Base-by-base conservation (phyloP, 2,797 vertebrate species). In the Rhinichthys osculus region DNA sequence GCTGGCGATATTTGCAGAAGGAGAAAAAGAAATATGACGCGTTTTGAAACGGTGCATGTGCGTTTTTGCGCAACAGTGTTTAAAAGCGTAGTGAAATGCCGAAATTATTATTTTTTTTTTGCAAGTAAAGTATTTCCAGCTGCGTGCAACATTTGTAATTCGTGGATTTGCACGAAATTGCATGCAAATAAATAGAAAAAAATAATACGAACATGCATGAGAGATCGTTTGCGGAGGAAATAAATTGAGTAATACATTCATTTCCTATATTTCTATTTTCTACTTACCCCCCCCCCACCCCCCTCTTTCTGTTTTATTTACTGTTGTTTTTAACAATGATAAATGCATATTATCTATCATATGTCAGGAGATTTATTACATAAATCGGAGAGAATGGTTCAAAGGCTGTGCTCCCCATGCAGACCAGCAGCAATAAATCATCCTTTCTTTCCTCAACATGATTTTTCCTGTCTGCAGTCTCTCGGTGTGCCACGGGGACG, bases 1-100 rank as follows among this genome's bases (percentile, higher is more conserved):
- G 54, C 83, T n/a, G 19, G 62, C 30, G 66, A 85, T 71, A 71
- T 83, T 82, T 82, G 35, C 69, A 64, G 21, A 30, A 81, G 30
- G 52, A 44, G 17, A 33, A 9, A 19, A 35, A 21, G 27, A 62
- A 78, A 44, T 17, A 44, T 13, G 76, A 44, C 52, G 66, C 64
- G 64, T 19, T 71, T 78, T 52, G 70, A 47, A 30, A 3, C n/a
- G 70, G 21, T 38, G 44, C 62, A 38, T 40, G 79, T 52, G 44
- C 50, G 27, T 35, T 70, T 70, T 78, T n/a, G 76, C 5, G 40
- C 67, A 85, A 50, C 77, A 72, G 14, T 79, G 19, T 59, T 78
- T 30, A 9, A 30, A 62, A 27, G 23, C 73, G 38, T 7, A 7
- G 69, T 5, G 69, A n/a, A n/a, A 73, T 30, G 27, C 27, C 0